Conservation (phyloP, 2,113 vertebrate species). For the Melanerpes aurifrons region DNA sequence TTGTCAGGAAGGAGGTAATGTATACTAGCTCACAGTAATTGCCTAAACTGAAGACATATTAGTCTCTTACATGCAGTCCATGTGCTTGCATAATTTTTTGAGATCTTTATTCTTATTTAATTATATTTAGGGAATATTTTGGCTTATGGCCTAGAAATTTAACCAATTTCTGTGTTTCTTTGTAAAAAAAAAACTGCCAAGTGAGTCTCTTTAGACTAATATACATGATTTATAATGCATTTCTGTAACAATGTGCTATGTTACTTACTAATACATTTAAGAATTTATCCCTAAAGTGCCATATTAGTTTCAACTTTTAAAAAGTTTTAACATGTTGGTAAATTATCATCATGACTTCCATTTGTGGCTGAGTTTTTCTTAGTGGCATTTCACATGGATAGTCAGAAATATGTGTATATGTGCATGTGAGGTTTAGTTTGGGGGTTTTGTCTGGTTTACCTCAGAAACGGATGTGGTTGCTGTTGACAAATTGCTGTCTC, state of each 20-base stretch:
- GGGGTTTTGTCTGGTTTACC: not conserved
- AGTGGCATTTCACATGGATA: not conserved
- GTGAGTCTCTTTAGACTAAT: not conserved
- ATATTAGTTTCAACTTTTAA: not conserved
- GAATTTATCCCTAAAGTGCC: not conserved
- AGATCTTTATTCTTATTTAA: not conserved
- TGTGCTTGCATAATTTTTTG: not conserved
- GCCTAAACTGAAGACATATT: not conserved
- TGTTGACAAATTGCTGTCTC: not conserved
- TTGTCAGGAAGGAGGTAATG: not conserved
- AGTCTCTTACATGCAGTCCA: not conserved
- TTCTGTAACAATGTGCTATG: not conserved
- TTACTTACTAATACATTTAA: not conserved
- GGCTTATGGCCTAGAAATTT: not conserved
- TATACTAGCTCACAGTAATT: not conserved
- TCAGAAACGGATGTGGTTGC: not conserved
- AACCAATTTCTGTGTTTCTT: not conserved
- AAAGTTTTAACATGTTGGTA: not conserved
- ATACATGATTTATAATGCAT: not conserved
- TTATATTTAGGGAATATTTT: not conserved
- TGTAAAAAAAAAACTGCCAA: not conserved
- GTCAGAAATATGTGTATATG: rapidly evolving
- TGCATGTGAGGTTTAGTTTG: not conserved
- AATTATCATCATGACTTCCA: not conserved
- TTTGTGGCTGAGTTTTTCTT: not conserved